Conservation (phyloP, 2,113 vertebrate genomes). For the Python bivittatus region DNA sequence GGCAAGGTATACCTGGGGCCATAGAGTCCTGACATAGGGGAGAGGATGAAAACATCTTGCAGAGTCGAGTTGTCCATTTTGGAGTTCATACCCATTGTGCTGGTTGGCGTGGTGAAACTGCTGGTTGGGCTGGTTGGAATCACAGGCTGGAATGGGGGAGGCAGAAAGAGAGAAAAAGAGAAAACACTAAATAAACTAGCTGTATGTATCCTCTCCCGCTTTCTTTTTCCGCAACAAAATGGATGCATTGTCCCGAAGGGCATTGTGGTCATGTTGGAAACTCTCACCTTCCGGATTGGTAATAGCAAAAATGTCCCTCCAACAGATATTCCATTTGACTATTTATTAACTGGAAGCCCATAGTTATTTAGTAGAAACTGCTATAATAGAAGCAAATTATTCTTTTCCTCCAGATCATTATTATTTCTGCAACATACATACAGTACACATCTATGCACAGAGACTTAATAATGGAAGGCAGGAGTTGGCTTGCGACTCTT, state of each 20-base stretch:
- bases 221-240: background rate
- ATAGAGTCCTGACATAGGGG: constrained; percentile 84
- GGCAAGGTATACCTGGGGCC: constrained; percentile 78
- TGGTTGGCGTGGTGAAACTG: constrained; percentile 81
- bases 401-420: background rate
- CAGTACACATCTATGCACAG: background rate
- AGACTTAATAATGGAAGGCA: background rate
- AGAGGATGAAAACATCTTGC: constrained; percentile 88
- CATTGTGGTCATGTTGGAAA: background rate
- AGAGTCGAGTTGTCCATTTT: constrained; percentile 83
- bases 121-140: constrained; percentile 82
- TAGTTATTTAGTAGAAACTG: background rate
- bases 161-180: constrained; percentile 19
- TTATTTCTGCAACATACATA: background rate
- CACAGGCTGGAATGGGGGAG: constrained; percentile 70
- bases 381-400: background rate
- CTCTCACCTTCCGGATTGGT: background rate
- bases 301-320: background rate
- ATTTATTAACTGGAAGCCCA: background rate
- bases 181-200: background rate
- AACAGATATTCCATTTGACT: background rate
- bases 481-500: background rate
- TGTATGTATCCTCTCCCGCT: too few species aligned
- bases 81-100: constrained; percentile 82
- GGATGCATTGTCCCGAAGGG: background rate